These are phyloP conservation scores for Sepioteuthis lessoniana DNA, from an alignment of 2,888 invertebrate species.

Conservation along the genomic window DNA sequence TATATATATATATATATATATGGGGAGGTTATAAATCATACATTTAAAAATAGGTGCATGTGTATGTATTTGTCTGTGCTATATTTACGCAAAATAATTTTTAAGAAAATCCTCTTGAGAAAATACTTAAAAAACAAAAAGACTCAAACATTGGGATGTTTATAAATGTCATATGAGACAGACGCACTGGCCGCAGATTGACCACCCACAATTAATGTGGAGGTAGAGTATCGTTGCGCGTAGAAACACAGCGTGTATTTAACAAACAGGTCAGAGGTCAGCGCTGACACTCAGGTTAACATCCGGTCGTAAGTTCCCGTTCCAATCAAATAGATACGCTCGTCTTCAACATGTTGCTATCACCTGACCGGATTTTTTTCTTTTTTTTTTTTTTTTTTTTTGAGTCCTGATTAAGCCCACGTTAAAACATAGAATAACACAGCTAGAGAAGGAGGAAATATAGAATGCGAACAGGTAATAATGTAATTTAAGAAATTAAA, in stretches of 20 bases:
- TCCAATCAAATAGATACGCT: constrained; percentile 18
- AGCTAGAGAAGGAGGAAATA: neutral
- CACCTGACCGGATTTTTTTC: constrained; percentile 24
- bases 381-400: too few relatives aligned
- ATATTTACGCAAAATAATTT: neutral
- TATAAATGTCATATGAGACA: constrained; percentile 21
- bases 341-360: neutral
- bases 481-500: too few relatives aligned
- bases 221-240: neutral
- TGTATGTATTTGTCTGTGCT: neutral
- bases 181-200: neutral
- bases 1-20: constrained; percentile 24
- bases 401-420: neutral
- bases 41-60: neutral
- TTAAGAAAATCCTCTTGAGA: neutral
- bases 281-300: neutral
- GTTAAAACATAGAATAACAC: neutral
- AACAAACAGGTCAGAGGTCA: neutral
- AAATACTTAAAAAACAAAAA: neutral
- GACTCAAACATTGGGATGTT: neutral
- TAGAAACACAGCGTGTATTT: neutral
- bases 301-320: neutral
- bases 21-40: neutral
- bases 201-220: constrained; percentile 9
- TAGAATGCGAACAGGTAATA: neutral